Percentiles rank a stretch among this genome's conserved stretches.
phyloP scores from a whole-genome alignment of 2,113 vertebrate species.

The Nicator chloris region DNA sequence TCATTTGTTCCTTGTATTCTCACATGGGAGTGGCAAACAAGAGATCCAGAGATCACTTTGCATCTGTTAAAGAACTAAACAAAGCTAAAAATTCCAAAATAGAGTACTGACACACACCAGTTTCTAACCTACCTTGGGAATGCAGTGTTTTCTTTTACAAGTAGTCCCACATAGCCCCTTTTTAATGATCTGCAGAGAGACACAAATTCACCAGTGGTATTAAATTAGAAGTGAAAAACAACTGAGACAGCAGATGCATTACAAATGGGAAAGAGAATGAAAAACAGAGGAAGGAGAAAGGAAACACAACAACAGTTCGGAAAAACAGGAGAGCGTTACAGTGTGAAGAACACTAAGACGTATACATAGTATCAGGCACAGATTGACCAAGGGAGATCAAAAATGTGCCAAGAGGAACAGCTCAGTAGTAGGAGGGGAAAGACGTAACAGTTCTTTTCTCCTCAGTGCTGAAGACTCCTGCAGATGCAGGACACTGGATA shows the following conservation, averaged over 20 bases:
- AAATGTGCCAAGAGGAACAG: neutral
- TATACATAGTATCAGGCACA: neutral
- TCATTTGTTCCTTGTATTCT: neutral
- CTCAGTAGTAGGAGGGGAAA: neutral
- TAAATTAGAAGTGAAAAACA: constrained; percentile 16
- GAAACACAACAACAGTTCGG: neutral
- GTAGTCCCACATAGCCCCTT: neutral
- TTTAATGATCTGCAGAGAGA: neutral
- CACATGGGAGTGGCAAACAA: neutral
- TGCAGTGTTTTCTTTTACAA: neutral
- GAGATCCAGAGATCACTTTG: neutral
- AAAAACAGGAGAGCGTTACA: neutral
- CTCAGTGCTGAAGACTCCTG: neutral
- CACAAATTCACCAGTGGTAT: neutral
- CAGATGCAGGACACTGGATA: neutral
- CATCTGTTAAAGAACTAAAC: neutral
- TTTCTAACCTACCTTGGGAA: neutral
- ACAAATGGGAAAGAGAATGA: neutral
- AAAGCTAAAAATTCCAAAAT: neutral
- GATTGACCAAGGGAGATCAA: neutral
- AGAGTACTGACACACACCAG: neutral
- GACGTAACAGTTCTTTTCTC: neutral
- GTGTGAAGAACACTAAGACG: neutral
- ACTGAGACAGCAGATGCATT: neutral
- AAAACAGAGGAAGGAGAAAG: neutral